Base-by-base conservation (phyloP, 1,140 invertebrate genomes). In the Diorhabda carinulata region DNA sequence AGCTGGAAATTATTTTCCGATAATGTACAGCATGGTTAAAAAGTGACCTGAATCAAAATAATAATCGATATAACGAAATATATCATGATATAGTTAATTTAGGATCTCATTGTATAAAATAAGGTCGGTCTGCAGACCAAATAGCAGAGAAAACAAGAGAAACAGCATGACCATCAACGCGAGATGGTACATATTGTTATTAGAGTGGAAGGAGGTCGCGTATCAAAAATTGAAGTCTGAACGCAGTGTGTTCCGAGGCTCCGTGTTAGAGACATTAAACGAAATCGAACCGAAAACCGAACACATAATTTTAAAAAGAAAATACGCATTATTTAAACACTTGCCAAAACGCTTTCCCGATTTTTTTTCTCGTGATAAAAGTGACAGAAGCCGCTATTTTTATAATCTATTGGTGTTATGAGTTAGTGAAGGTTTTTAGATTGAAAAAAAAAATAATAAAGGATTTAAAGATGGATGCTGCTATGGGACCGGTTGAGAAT, bases 191-290 rank as follows among this genome's bases (percentile, higher is more conserved):
- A 71, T 58, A 65, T 52, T 56, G 43, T 43, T 57, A 57, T 47
- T 52, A 52, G 47, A 52, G 47, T 52, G 45, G 69, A 62, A 66
- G 60, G 64, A 68, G 57, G 68, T 61, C 68, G 61, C 25, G 61
- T 63, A 41, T 8, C 70, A 56, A 68, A 64, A 67, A 66, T 61
- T 4, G 47, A 52, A 62, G 1, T 25, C 61, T 65, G 61, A 64
- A 63, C 62, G 70, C 73, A 74, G 73, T 74, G 69, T 70, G 72
- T 74, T 73, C 67, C 71, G 73, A 71, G 73, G 73, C 73, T 70
- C 69, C 71, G 64, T 9, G 57, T 66, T 57, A 58, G 43, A 44
- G 62, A 43, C 67, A 57, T 65, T 66, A 59, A 67, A 65, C 43
- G 41, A 57, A 64, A 67, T 10, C 9, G 58, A 41, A 43, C n/a